Base-by-base conservation (phyloP, 2,113 vertebrate genomes). In the Grantiella picta region DNA sequence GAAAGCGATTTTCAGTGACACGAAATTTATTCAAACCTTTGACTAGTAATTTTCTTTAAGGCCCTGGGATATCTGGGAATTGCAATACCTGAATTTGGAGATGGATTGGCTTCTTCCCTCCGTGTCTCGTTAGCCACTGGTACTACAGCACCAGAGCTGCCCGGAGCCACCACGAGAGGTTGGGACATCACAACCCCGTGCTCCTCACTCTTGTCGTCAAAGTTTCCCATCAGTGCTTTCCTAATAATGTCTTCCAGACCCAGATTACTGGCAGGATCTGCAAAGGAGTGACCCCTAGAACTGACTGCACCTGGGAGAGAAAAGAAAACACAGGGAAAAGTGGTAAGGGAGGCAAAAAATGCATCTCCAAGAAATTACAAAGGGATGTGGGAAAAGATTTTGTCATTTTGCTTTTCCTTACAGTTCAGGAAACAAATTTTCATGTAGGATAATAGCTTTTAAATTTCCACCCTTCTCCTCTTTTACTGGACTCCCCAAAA, bases 161-260 rank as follows among this genome's bases (percentile, higher is more conserved):
- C 94, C 13, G 98, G 95, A 60, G 97, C 90, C 23, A 98, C 82
- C 0, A 97, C 98, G 17, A 98, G 92, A 9, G 98, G 82, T 1
- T 98, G 98, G 44, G 98, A 38, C 97, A 98, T 96, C 49, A 98
- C 98, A 20, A 98, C 98, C 73, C 98, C 98, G 13, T 99, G 99
- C 33, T 99, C 99, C 35, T 99, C 99, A 11, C 97, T 98, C 96
- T 99, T 98, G 81, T 99, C 99, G 89, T 99, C 99, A 78, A 99
- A 98, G 96, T 98, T 99, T 31, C 99, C 99, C 99, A 99, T 99
- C 96, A 99, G 95, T 56, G 99, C 99, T 96, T 99, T 99, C 94
- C 99, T 99, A 91, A 99, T 99, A 75, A 99, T 99, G 97, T 99
- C 99, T 97, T 99, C 99, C 91, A 99, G 97, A 73, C 99, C 99